A percentile compares a stretch with the other conserved stretches of the same genome.
Evolutionary conservation across 2,888 invertebrate species (phyloP).

Genomic region (Dynastes tityus): DNA sequence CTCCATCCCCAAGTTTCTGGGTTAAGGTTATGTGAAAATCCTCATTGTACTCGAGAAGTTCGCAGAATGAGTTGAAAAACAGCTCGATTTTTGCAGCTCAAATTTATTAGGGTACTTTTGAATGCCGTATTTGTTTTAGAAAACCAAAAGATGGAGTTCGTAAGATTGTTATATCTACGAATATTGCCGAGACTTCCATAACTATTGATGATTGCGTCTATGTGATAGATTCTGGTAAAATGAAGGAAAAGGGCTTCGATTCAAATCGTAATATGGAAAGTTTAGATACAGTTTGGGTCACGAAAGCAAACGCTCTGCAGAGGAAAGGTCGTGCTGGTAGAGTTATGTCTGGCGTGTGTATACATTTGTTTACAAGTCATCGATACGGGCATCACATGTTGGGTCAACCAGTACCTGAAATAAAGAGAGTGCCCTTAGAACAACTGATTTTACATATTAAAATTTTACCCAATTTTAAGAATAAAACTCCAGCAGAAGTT

Average conservation of each 20-base stretch:
- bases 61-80: too few species aligned
- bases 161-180: slow-evolving; percentile 92
- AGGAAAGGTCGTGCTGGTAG: slow-evolving; percentile 93
- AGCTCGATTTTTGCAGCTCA: too few species aligned
- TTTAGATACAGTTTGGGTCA: slow-evolving; percentile 91
- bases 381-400: slow-evolving; percentile 78
- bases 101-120: too few species aligned
- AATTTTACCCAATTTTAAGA: slow-evolving; percentile 74
- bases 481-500: slow-evolving; percentile 63
- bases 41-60: too few species aligned
- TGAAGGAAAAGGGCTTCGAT: slow-evolving; percentile 91
- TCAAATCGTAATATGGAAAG: slow-evolving; percentile 91
- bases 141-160: slow-evolving; percentile 80
- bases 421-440: slow-evolving; percentile 91
- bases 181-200: slow-evolving; percentile 96
- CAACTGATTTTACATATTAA: slow-evolving; percentile 85
- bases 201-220: slow-evolving; percentile 97
- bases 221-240: slow-evolving; percentile 92
- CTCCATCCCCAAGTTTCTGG: too few species aligned
- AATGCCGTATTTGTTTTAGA: slow-evolving; percentile 63
- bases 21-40: too few species aligned
- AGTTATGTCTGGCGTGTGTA: slow-evolving; percentile 89
- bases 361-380: slow-evolving; percentile 88
- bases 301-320: slow-evolving; percentile 91
- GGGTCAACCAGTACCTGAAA: slow-evolving; percentile 89